phyloP scores from a whole-genome alignment of 2,888 invertebrate genomes.

The Apamea crenata region DNA sequence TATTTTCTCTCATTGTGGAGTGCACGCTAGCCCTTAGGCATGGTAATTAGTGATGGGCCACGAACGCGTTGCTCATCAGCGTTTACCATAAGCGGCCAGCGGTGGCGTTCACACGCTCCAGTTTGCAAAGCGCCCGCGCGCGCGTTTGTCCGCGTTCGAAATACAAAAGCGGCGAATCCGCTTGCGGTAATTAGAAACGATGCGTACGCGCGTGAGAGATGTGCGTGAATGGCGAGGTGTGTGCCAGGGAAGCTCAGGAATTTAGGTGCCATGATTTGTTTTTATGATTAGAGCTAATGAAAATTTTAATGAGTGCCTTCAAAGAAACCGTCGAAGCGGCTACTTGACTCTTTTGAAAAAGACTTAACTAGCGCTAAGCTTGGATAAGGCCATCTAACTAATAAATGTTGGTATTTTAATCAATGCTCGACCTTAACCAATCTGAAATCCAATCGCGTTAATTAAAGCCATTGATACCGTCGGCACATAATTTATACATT shows the following conservation, averaged over 20 bases:
- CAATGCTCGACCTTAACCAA: slow-evolving; percentile 55
- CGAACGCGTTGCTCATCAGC: slow-evolving; percentile 72
- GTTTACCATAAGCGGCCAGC: slow-evolving; percentile 70
- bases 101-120: slow-evolving; percentile 80
- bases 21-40: slow-evolving; percentile 59
- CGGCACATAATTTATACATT: slow-evolving; percentile 54
- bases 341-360: slow-evolving; percentile 25
- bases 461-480: slow-evolving; percentile 61
- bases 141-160: slow-evolving; percentile 62
- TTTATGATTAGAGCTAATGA: slow-evolving; percentile 43
- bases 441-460: slow-evolving; percentile 61
- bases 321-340: slow-evolving; percentile 30
- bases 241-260: slow-evolving; percentile 44
- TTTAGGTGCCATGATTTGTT: slow-evolving; percentile 53
- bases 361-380: slow-evolving; percentile 15
- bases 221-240: slow-evolving; percentile 61
- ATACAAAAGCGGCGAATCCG: slow-evolving; percentile 69
- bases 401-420: slow-evolving; percentile 60
- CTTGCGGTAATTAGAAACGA: slow-evolving; percentile 66
- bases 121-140: slow-evolving; percentile 69
- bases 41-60: slow-evolving; percentile 73
- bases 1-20: slow-evolving; percentile 51
- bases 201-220: slow-evolving; percentile 59
- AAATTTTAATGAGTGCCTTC: slow-evolving; percentile 51
- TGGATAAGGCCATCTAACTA: slow-evolving; percentile 41